Percentiles rank a stretch among this genome's conserved stretches.
Evolutionary conservation across 2,113 vertebrate genomes (phyloP).

Genomic region (Hemibagrus wyckioides): DNA sequence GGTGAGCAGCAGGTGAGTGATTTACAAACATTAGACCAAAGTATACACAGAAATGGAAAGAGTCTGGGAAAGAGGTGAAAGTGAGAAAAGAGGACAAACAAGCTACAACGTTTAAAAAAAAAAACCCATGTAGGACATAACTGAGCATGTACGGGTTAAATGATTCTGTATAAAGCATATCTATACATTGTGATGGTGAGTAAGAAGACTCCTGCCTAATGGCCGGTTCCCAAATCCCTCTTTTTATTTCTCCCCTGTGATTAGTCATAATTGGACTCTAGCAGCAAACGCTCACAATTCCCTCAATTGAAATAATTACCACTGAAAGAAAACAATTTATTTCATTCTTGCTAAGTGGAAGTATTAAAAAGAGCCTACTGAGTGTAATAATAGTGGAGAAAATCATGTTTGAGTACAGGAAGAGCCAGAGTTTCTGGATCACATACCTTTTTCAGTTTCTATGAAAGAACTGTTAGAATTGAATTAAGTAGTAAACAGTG

Average conservation of each 20-base stretch:
- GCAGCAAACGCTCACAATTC: constrained; percentile 55
- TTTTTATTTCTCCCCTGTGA: constrained; percentile 55
- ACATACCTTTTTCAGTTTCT: not conserved
- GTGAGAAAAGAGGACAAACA: not conserved
- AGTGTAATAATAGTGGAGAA: constrained; percentile 15
- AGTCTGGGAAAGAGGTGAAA: not conserved
- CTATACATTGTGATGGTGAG: not conserved
- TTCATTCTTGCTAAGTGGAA: constrained; percentile 22
- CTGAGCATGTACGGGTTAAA: not conserved
- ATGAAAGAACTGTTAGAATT: not conserved
- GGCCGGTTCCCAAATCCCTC: constrained; percentile 59
- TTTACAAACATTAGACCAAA: not conserved
- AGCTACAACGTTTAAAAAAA: not conserved
- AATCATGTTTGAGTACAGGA: not conserved
- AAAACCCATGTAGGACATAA: not conserved
- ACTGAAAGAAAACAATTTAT: constrained; percentile 51
- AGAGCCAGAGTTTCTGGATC: not conserved
- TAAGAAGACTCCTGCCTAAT: constrained; percentile 17
- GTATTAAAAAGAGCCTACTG: constrained; percentile 18
- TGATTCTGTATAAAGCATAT: not conserved
- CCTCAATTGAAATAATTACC: constrained; percentile 54
- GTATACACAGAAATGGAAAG: not conserved
- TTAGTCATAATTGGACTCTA: constrained; percentile 62
- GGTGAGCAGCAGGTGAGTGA: constrained; percentile 8
- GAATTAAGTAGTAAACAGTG: not conserved